Evolutionary conservation across 2,797 vertebrate genomes (phyloP), one percentile per base, ranked within the genome.

Genomic region (Cephalopachus bancanus): DNA sequence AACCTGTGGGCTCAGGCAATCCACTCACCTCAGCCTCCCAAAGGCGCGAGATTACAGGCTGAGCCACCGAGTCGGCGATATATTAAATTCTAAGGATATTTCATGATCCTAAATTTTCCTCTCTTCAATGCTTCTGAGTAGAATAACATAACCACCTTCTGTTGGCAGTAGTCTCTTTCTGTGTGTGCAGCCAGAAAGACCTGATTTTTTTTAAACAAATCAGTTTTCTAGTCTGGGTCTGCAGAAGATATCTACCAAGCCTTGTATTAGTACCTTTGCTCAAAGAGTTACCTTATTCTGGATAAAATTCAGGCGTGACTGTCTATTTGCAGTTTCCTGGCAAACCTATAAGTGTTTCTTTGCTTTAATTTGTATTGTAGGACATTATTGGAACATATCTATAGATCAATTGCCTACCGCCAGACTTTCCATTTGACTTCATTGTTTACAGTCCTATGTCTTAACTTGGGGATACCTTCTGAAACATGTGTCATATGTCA

Each of bases 401-500:
- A 6, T 16, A 59, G 1, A 57, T 16, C 14, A 60, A 5, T 53
- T 33, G 86, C 24, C 12, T 83, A 17, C 4, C 22, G 6, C 57
- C 53, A 80, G 51, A 20, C 6, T 72, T 60, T n/a, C 67, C 28
- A 64, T 3, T 76, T 89, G 59, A 91, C 62, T 24, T 83, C 22
- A 33, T 5, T 44, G 8, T 26, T 26, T 67, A 55, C 1, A 76
- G 8, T 76, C 74, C 30, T 55, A 51, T 16, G 11, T 53, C 74
- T 55, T 11, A 30, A 28, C 51, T 2, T 76, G 74, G 28, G 28
- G 74, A 76, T 76, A 55, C 51, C 17, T 76, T 55, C 16, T 55
- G 28, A n/a, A 16, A 76, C 19, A n/a, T n/a, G 16, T 2, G 0
- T 30, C 30, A n/a, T n/a, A 16, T 2, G 0, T 30, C 28, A 55